Evolutionary conservation across 2,113 vertebrate species (phyloP), one percentile per base, ranked within the genome.

Genomic region (Corynorhinus townsendii): DNA sequence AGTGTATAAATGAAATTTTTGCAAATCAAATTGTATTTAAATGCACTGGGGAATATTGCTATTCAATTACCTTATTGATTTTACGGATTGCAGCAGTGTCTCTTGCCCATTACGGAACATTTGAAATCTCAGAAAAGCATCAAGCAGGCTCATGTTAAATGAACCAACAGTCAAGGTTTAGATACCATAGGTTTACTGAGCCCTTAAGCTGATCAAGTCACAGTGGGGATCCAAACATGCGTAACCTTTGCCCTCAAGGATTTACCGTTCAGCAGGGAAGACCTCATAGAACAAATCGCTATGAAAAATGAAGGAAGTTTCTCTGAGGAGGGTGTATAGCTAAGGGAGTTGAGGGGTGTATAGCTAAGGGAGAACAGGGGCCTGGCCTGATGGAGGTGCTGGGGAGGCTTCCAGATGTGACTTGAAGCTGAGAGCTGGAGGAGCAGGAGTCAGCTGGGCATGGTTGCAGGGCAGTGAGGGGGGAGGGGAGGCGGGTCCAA

Each of bases 31-130:
- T 93, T 93, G 54, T 43, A 79, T 76, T 90, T 92, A 84, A 95
- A 90, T 81, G 85, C 77, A 45, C 49, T 16, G 28, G 82, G 20
- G 82, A 88, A 77, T 88, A 90, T 26, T 81, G 85, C 62, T 72
- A 45, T 77, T 97, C 68, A 62, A 87, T 85, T 89, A 93, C 86
- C 82, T 89, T 86, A 80, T 75, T 79, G 85, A 96, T 90, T 68
- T 96, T 88, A 62, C 38, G 85, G 90, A 84, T 81, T 76, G 49
- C 33, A 16, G 40, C 43, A 81, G 56, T n/a, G 40, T 71, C 52
- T 94, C 64, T 87, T 66, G 49, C 72, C 62, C 52, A 82, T 28
- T 92, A 90, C 79, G 86, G 52, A 49, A 33, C 40, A 45, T 64
- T 14, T n/a, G 71, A 68, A 83, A 89, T 72, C 47, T 79, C 54